Conservation (phyloP, 2,797 vertebrate species). For the Brotogeris chrysoptera region DNA sequence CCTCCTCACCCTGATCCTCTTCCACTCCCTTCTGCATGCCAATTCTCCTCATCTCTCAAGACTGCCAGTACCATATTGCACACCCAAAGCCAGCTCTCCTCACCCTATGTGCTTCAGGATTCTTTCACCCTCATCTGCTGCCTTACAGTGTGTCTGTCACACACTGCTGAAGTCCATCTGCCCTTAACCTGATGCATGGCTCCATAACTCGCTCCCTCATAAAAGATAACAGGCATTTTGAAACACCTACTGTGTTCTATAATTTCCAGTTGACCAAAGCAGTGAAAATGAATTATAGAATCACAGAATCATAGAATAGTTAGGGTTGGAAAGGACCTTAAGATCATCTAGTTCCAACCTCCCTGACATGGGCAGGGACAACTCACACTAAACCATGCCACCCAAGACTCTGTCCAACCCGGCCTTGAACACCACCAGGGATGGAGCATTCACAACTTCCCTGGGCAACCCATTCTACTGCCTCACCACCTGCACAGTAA, state of each 20-base stretch:
- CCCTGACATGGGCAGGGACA: too few species aligned
- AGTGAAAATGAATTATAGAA: neutral
- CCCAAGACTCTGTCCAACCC: too few species aligned
- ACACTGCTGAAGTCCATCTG: neutral
- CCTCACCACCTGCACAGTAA: too few species aligned
- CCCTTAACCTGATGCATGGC: neutral
- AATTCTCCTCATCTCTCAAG: neutral
- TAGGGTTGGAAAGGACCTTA: too few species aligned
- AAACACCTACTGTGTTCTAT: neutral
- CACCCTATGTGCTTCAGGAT: neutral
- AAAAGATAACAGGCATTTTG: neutral
- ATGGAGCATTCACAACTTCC: too few species aligned
- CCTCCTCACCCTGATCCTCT: neutral
- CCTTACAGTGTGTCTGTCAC: neutral
- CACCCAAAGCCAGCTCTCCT: neutral
- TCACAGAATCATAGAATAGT: too few species aligned
- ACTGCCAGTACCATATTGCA: neutral
- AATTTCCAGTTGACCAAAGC: neutral
- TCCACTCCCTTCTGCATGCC: neutral
- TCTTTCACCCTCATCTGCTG: neutral
- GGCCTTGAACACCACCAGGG: too few species aligned
- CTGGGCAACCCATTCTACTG: too few species aligned
- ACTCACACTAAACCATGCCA: too few species aligned
- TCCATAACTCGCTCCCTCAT: neutral
- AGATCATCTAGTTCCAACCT: too few species aligned